Evolutionary conservation across 2,888 invertebrate species (phyloP).

Genomic region (Monopis laevigella): DNA sequence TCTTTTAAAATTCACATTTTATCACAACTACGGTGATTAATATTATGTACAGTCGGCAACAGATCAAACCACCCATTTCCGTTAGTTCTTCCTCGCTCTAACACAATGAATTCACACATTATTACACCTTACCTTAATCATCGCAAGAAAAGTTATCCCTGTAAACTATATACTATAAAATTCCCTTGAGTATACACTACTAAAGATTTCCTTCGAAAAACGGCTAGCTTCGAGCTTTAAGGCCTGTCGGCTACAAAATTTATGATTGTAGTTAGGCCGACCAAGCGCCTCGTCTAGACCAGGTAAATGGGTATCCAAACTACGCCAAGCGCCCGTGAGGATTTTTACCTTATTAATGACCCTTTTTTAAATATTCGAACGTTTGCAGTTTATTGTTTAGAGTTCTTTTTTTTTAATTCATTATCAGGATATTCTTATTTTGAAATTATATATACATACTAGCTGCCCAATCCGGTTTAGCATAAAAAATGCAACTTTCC

Average conservation of each 20-base stretch:
- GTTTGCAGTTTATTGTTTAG: conserved; percentile 6
- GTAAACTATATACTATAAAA: conserved; percentile 20
- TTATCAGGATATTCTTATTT: no score
- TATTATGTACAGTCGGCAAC: no score
- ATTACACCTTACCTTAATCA: no score
- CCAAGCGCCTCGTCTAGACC: conserved; percentile 25
- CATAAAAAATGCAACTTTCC: no score
- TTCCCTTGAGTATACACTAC: conserved; percentile 38
- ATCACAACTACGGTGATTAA: no score
- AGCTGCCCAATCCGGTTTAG: no score
- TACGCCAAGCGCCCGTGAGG: conserved; percentile 6
- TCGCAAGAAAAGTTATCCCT: neutral
- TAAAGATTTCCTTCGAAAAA: conserved; percentile 43
- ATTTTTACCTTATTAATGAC: conserved; percentile 9
- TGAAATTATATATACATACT: no score
- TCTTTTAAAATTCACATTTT: no score
- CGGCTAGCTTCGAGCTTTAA: conserved; percentile 19
- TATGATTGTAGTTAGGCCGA: conserved; percentile 46
- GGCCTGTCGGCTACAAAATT: conserved; percentile 38
- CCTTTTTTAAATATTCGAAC: conserved; percentile 5
- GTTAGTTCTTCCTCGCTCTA: no score
- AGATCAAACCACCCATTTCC: no score
- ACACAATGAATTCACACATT: no score
- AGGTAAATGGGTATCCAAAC: conserved; percentile 10
- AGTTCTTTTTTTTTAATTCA: no score